Conservation (phyloP, 1,140 invertebrate genomes). For the Gryon sp. region DNA sequence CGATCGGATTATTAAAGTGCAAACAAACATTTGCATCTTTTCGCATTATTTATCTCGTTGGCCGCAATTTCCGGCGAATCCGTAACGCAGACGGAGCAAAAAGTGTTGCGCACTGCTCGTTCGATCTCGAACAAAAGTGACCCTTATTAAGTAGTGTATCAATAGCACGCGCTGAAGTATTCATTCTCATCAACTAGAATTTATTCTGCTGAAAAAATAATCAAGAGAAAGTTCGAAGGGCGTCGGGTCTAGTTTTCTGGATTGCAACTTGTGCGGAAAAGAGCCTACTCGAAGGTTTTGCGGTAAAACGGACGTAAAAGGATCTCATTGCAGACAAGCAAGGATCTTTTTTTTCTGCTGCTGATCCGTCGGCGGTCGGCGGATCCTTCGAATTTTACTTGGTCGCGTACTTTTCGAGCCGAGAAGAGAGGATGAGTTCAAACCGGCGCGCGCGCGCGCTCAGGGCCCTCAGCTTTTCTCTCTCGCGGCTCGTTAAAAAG, state of each 20-base stretch:
- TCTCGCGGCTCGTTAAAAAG: conserved; percentile 78
- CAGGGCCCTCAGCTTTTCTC: conserved; percentile 49
- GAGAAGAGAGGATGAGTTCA: conserved; percentile 49
- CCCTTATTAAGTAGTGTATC: conserved; percentile 52
- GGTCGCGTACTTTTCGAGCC: conserved; percentile 53
- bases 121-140: conserved; percentile 51
- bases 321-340: neutral
- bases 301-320: no score
- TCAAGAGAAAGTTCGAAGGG: no score
- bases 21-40: conserved; percentile 23
- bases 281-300: no score
- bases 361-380: conserved; percentile 16
- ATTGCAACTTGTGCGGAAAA: no score
- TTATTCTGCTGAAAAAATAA: conserved; percentile 45
- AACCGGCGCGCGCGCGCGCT: conserved; percentile 11
- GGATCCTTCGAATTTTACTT: conserved; percentile 46
- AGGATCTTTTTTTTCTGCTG: no score
- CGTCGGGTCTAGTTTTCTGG: conserved; percentile 3
- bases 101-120: conserved; percentile 5
- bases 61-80: conserved; percentile 15
- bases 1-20: conserved; percentile 16
- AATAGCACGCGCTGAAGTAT: conserved; percentile 26
- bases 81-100: conserved; percentile 5
- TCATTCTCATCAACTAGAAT: conserved; percentile 35
- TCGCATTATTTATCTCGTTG: conserved; percentile 30